Conservation (phyloP, 2,888 invertebrate species). For the Leucophenga maculata region DNA sequence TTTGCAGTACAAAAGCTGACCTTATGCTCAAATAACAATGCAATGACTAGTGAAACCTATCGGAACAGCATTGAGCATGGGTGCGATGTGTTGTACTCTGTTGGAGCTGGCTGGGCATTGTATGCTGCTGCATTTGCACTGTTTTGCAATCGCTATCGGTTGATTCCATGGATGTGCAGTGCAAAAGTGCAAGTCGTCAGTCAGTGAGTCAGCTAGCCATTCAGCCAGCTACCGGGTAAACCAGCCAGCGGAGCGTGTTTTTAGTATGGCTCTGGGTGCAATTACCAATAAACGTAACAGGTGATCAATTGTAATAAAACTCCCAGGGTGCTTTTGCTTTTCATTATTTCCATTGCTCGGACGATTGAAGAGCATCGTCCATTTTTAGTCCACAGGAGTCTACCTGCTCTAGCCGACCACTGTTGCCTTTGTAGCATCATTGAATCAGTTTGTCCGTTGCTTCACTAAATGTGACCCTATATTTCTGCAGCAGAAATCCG, state of each 20-base stretch:
- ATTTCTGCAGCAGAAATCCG: too few species aligned
- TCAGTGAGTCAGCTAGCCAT: neutral
- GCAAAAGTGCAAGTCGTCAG: slow-evolving; percentile 5
- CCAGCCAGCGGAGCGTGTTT: slow-evolving; percentile 38
- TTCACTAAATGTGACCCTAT: too few species aligned
- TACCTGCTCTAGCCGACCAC: too few species aligned
- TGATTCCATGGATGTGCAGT: neutral
- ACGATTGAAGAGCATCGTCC: too few species aligned
- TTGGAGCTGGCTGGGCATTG: too few species aligned
- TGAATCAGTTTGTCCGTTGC: too few species aligned
- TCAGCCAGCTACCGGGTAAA: neutral
- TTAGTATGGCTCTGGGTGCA: slow-evolving; percentile 65
- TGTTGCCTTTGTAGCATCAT: too few species aligned
- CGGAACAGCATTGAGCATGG: too few species aligned
- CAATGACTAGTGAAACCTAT: slow-evolving; percentile 30
- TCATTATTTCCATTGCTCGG: slow-evolving; percentile 58
- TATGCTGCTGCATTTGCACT: neutral
- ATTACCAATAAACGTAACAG: slow-evolving; percentile 68
- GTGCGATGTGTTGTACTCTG: neutral
- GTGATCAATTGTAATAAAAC: slow-evolving; percentile 69
- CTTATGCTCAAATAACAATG: slow-evolving; percentile 53
- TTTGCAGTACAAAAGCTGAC: slow-evolving; percentile 52
- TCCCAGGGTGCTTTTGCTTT: slow-evolving; percentile 66
- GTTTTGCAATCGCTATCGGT: neutral
- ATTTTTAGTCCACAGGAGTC: too few species aligned